These are phyloP conservation scores for Anabacerthia variegaticeps DNA, from an alignment of 2,797 vertebrate species.

Conservation along the genomic window DNA sequence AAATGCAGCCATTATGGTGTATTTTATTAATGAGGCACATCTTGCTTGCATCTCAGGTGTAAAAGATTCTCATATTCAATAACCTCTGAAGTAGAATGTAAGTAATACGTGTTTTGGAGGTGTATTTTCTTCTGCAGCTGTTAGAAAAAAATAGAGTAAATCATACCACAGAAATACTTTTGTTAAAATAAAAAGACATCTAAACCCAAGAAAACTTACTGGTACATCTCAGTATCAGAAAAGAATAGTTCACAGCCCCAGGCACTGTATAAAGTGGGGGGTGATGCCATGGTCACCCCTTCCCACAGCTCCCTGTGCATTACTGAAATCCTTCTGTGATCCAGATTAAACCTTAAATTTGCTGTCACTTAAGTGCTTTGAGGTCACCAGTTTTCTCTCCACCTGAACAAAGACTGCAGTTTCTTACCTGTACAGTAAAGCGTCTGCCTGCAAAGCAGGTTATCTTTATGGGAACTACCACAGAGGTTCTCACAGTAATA, in stretches of 20 bases:
- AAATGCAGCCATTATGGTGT: constrained; percentile 27
- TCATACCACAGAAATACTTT: not conserved
- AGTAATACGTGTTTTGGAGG: not conserved
- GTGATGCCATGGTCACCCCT: not conserved
- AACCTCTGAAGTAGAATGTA: not conserved
- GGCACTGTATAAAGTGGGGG: rapidly evolving
- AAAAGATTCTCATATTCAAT: not conserved
- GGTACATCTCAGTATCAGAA: not conserved
- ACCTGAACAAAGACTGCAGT: not conserved
- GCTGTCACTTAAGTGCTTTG: not conserved
- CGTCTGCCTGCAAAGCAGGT: not conserved
- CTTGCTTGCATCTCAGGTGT: constrained; percentile 10
- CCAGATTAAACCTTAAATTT: not conserved
- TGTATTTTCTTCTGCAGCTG: not conserved
- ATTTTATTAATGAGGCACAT: constrained; percentile 50
- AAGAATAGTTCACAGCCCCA: not conserved
- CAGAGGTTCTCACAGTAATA: not conserved
- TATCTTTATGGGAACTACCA: not conserved
- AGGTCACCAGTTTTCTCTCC: not conserved
- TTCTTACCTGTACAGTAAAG: not conserved
- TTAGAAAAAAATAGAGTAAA: not conserved
- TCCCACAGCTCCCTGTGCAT: not conserved
- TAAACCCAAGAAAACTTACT: not conserved
- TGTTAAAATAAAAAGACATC: not conserved
- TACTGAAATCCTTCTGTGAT: not conserved